Evolutionary conservation across 2,113 vertebrate species (phyloP), one percentile per base, ranked within the genome.

Genomic region (Tragelaphus scriptus): DNA sequence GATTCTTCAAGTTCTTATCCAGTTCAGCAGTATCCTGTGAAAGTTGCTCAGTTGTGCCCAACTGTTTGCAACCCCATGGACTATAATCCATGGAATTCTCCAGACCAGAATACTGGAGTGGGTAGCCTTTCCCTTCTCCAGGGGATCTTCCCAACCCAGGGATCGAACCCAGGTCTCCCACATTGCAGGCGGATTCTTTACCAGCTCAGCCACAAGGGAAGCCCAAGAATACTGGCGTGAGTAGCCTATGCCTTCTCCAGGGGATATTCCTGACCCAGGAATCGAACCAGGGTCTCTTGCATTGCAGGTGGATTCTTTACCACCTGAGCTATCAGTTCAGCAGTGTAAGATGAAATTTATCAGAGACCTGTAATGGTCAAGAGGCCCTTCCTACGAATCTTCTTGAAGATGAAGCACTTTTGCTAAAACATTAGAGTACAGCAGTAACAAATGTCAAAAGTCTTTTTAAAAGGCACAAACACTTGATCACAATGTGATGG

Each of bases 81-180:
- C 16, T n/a, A 68, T 11, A 68, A 17, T 36, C 65, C 68, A 40
- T 12, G n/a, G n/a, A 23, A 71, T 71, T 71, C 10, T 40, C n/a
- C 19, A 40, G 68, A 21, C 19, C 68, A 71, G n/a, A 71, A 71
- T 71, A 23, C n/a, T 40, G 68, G n/a, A 71, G 19, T 71, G n/a
- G 68, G 68, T 36, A 71, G 65, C n/a, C n/a, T 71, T 23, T 23
- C 19, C 65, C n/a, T 12, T 71, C 17, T 71, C 17, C 9, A 68
- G n/a, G 32, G 65, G 17, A 71, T 71, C 19, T 23, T 71, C 65
- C 65, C 19, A 71, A 71, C n/a, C n/a, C 9, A 71, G n/a, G n/a
- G n/a, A 23, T 5, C 10, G 0, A 23, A 71, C 2, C 19, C 9
- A 6, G 1, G 65, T 23, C 65, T 71, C n/a, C 65, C 2, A 5